These are phyloP conservation scores for Ploceus nigricollis DNA, from an alignment of 2,113 vertebrate genomes.

Conservation along the genomic window DNA sequence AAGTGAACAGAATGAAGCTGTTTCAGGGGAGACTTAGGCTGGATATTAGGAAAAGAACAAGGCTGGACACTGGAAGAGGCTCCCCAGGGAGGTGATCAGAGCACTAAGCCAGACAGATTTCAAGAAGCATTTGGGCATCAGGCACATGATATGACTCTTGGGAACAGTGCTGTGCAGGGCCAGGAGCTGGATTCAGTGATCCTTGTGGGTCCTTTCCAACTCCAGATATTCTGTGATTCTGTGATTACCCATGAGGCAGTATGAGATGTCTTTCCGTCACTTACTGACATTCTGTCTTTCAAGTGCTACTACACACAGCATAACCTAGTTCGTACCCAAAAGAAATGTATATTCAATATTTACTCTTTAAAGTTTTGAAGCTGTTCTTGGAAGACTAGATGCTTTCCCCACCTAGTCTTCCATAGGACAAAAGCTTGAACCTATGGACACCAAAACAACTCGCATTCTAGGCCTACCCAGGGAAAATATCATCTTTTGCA, in stretches of 20 bases:
- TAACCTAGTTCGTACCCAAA: not conserved
- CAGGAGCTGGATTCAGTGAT: not conserved
- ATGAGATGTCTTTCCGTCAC: not conserved
- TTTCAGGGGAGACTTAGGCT: not conserved
- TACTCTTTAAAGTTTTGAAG: not conserved
- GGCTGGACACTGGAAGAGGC: not conserved
- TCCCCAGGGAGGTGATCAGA: not conserved
- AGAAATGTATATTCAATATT: not conserved
- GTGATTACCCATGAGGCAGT: not conserved
- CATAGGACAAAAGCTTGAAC: not conserved
- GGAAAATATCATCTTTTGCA: not conserved
- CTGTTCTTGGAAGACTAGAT: not conserved
- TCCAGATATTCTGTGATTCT: not conserved
- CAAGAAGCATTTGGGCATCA: not conserved
- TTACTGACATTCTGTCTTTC: not conserved
- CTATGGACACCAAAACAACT: not conserved
- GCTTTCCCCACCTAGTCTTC: not conserved
- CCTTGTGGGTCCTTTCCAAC: fast-evolving
- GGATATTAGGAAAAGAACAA: no score
- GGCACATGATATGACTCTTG: not conserved
- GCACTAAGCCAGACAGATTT: not conserved
- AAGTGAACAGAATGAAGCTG: not conserved
- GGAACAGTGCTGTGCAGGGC: not conserved
- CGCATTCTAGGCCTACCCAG: not conserved
- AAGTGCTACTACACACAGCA: not conserved